Evolutionary conservation across 2,888 invertebrate genomes (phyloP).

Genomic region (Blera fallax): DNA sequence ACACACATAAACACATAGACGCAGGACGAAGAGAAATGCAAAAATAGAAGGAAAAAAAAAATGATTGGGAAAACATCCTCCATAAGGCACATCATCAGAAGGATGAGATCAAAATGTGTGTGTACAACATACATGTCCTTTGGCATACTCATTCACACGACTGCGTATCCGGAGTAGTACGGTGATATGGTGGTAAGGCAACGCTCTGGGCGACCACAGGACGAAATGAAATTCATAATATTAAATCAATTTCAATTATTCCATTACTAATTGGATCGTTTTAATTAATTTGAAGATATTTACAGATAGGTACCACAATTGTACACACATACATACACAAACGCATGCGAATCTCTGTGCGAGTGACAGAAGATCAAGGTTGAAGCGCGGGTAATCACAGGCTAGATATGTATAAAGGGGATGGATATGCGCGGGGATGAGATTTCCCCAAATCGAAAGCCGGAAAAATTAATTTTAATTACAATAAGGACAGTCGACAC

Average conservation of each 20-base stretch:
- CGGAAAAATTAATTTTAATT: constrained; percentile 69
- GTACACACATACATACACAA: background rate
- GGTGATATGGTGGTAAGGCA: constrained; percentile 7
- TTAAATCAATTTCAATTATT: constrained; percentile 73
- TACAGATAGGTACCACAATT: constrained; percentile 46
- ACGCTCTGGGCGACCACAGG: constrained; percentile 63
- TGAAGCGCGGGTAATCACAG: constrained; percentile 53
- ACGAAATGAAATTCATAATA: constrained; percentile 72
- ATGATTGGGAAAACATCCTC: constrained; percentile 60
- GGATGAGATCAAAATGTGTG: constrained; percentile 45
- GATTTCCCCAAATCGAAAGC: constrained; percentile 27
- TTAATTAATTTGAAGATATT: constrained; percentile 74
- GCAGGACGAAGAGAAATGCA: constrained; percentile 55
- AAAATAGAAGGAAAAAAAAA: constrained; percentile 41
- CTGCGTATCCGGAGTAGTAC: background rate
- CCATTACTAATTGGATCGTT: constrained; percentile 74
- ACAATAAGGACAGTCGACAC: constrained; percentile 59
- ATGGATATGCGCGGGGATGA: constrained; percentile 4
- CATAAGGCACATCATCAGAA: constrained; percentile 44
- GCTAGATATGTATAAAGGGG: constrained; percentile 22
- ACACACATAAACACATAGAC: background rate
- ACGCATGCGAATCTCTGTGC: constrained; percentile 4
- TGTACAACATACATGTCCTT: constrained; percentile 44
- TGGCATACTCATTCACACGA: constrained; percentile 56
- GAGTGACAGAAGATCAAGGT: constrained; percentile 65